phyloP scores from a whole-genome alignment of 2,797 vertebrate genomes.

The Anabacerthia variegaticeps region DNA sequence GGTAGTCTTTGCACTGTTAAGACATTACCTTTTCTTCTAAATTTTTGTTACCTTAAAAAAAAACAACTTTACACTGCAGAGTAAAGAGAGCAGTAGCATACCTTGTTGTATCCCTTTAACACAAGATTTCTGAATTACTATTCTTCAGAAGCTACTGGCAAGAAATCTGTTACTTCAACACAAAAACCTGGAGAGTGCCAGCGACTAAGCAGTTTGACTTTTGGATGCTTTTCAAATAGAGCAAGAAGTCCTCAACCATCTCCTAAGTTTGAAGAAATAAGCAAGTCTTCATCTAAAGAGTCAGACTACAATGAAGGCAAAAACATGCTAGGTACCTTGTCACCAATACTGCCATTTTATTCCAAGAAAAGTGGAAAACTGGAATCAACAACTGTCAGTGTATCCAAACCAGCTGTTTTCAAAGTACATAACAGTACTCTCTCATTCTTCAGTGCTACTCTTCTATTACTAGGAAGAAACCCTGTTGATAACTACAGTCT shows the following conservation, averaged over 20 bases:
- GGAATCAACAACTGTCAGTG: background rate
- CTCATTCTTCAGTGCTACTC: background rate
- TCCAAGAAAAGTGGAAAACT: background rate
- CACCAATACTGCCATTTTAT: background rate
- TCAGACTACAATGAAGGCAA: slow-evolving; percentile 53
- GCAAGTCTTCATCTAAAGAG: slow-evolving; percentile 72
- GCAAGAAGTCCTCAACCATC: slow-evolving; percentile 88
- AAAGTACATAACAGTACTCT: background rate
- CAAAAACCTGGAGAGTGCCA: slow-evolving; percentile 86
- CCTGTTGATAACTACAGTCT: background rate
- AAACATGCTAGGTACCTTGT: slow-evolving; percentile 64
- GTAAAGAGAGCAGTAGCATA: background rate
- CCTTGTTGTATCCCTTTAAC: background rate
- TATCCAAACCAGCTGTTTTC: background rate
- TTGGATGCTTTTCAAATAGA: slow-evolving; percentile 92
- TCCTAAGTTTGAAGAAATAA: slow-evolving; percentile 80
- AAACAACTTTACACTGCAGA: background rate
- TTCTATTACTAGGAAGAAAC: background rate
- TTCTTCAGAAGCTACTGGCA: slow-evolving; percentile 72
- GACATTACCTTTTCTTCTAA: background rate
- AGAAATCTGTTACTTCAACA: slow-evolving; percentile 61
- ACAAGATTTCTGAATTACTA: slow-evolving; percentile 3
- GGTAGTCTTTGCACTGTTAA: background rate
- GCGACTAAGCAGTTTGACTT: slow-evolving; percentile 91
- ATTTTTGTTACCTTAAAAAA: background rate